These are phyloP conservation scores for Chloropsis cyanopogon DNA, from an alignment of 2,113 vertebrate species.

Conservation along the genomic window DNA sequence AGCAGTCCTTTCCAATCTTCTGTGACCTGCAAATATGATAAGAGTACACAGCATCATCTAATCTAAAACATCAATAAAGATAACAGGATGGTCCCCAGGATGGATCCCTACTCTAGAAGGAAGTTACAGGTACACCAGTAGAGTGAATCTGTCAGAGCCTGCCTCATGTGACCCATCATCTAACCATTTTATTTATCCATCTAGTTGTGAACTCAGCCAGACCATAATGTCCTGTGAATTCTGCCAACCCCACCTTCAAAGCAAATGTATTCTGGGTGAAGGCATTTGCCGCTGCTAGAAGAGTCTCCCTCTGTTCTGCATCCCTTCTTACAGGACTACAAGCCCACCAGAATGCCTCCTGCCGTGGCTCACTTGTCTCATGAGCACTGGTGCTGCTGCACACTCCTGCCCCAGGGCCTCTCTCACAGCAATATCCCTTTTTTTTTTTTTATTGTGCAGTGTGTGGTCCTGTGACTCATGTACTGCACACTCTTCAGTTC, in stretches of 20 bases:
- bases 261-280: background rate
- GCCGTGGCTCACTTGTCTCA: background rate
- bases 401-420: background rate
- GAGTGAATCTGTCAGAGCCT: background rate
- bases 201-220: background rate
- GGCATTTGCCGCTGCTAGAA: background rate
- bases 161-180: background rate
- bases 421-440: background rate
- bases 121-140: background rate
- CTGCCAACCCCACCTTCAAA: background rate
- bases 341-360: background rate
- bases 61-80: background rate
- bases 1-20: background rate
- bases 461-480: background rate
- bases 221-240: background rate
- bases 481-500: background rate
- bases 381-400: background rate
- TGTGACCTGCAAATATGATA: background rate
- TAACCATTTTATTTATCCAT: background rate
- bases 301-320: background rate
- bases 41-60: background rate
- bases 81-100: background rate
- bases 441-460: background rate
- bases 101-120: background rate
- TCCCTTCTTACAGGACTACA: background rate